Evolutionary conservation across 2,113 vertebrate species (phyloP), one percentile per base, ranked within the genome.

Genomic region (Chloropsis hardwickii): DNA sequence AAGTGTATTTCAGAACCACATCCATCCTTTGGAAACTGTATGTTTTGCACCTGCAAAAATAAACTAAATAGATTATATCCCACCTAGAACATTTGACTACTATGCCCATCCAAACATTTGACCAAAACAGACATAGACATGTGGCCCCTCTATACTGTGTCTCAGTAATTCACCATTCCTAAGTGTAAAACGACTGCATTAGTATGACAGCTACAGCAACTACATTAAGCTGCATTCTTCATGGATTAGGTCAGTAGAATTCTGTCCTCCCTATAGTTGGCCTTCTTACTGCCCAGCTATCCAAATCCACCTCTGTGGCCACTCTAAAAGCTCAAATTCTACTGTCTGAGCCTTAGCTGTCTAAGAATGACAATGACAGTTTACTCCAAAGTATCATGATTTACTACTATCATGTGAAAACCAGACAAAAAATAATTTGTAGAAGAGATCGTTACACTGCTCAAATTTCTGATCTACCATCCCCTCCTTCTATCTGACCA

Each of bases 371-470:
- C 33, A 60, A 42, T 4, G 48, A 29, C 11, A 45, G 21, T 12
- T 86, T 66, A 82, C 29, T 62, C 11, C 35, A 42, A 76, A 80
- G 12, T 22, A 61, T 19, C 19, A 24, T 0, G 4, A 47, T 65
- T 72, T 76, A 48, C 12, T 10, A 66, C 15, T 13, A 51, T 7
- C 22, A 77, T 10, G 33, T 14, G 40, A 73, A 88, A 91, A 71
- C 0, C 24, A 67, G 24, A 35, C 1, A 15, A 11, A 40, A 47
- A 22, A n/a, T 33, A 2, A 69, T 54, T 44, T 66, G 21, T 29
- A 29, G 27, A 87, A 90, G 6, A 24, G 22, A 79, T n/a, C 1
- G 1, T 40, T 37, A 35, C 9, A 33, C 0, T 0, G 10, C 69
- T 31, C 18, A 11, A 6, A 51, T 44, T 60, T 60, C n/a, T 76